Conservation (phyloP, 2,888 invertebrate species). For the Camptogramma bilineatum region DNA sequence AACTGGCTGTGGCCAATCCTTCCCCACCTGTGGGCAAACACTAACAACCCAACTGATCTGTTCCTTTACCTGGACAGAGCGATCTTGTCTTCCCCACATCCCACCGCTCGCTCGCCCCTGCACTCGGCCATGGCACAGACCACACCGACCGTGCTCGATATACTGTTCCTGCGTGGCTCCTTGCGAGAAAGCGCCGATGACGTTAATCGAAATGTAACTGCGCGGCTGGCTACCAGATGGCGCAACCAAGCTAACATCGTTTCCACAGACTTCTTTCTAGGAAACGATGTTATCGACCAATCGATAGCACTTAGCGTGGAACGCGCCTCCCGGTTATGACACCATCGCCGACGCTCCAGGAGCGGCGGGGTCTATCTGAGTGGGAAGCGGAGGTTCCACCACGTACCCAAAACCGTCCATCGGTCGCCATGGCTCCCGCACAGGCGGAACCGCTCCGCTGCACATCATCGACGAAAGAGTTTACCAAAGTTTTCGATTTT, state of each 20-base stretch:
- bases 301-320: slow-evolving; percentile 84
- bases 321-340: slow-evolving; percentile 76
- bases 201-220: slow-evolving; percentile 89
- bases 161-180: slow-evolving; percentile 86
- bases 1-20: slow-evolving; percentile 87
- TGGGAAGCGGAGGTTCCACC: slow-evolving; percentile 39
- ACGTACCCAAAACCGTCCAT: slow-evolving; percentile 39
- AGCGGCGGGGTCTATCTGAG: slow-evolving; percentile 66
- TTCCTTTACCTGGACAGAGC: slow-evolving; percentile 74
- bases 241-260: slow-evolving; percentile 88
- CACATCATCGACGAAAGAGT: slow-evolving; percentile 39
- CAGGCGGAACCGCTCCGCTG: slow-evolving; percentile 49
- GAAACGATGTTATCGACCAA: slow-evolving; percentile 89
- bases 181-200: slow-evolving; percentile 87
- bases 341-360: slow-evolving; percentile 58
- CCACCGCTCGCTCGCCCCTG: slow-evolving; percentile 76
- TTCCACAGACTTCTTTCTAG: slow-evolving; percentile 90
- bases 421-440: slow-evolving; percentile 67
- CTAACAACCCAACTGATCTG: slow-evolving; percentile 68
- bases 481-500: slow-evolving; percentile 22
- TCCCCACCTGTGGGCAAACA: slow-evolving; percentile 88
- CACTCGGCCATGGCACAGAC: slow-evolving; percentile 91
- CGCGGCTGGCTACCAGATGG: slow-evolving; percentile 89
- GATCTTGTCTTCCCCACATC: slow-evolving; percentile 70
- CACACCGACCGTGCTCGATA: slow-evolving; percentile 88